Conservation (phyloP, 2,113 vertebrate genomes). For the Neomonachus schauinslandi region DNA sequence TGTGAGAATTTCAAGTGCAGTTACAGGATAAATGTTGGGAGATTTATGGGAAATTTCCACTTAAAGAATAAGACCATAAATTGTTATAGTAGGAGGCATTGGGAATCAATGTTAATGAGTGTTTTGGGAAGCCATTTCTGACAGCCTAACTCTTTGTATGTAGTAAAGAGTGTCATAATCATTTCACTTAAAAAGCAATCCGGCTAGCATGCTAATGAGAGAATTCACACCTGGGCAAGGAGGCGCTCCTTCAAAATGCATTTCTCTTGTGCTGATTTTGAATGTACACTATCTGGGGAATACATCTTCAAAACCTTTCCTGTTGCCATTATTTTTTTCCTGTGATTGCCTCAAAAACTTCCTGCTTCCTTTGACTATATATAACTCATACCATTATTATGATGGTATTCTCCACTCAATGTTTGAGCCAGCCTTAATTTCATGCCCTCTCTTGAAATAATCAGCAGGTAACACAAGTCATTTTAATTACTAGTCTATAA, state of each 20-base stretch:
- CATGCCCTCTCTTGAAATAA: neutral
- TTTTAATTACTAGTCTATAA: neutral
- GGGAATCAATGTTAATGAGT: constrained; percentile 12
- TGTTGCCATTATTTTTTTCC: neutral
- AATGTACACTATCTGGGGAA: neutral
- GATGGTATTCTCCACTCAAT: neutral
- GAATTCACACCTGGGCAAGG: neutral
- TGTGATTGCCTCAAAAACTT: constrained; percentile 24
- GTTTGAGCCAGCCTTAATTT: neutral
- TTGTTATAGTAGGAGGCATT: neutral
- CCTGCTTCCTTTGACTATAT: constrained; percentile 41
- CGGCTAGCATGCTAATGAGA: neutral
- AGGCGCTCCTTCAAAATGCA: neutral
- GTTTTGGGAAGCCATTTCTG: neutral
- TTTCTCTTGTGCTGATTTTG: neutral
- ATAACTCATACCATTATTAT: constrained; percentile 21
- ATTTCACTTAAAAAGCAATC: neutral
- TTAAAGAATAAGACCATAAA: constrained; percentile 9
- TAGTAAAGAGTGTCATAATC: neutral
- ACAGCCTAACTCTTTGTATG: neutral
- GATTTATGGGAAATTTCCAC: neutral
- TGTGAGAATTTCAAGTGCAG: neutral
- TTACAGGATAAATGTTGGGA: neutral
- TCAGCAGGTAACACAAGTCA: neutral
- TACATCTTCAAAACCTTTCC: constrained; percentile 11